phyloP scores from a whole-genome alignment of 2,888 invertebrate genomes.

The Norana najaformis region DNA sequence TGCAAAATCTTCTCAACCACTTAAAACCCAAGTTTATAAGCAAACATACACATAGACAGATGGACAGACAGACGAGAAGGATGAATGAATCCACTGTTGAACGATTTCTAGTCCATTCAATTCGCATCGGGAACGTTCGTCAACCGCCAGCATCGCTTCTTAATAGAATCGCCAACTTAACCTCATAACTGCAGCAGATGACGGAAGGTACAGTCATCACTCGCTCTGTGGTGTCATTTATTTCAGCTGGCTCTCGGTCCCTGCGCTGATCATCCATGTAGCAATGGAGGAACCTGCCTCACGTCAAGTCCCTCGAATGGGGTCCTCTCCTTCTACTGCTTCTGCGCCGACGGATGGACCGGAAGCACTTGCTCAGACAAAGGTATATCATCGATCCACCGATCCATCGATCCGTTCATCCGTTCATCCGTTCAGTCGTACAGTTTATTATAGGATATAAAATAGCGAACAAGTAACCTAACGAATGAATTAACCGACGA shows the following conservation, averaged over 20 bases:
- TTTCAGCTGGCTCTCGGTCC: conserved; percentile 15
- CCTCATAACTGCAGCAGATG: not conserved
- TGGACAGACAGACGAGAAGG: not conserved
- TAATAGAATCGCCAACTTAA: not conserved
- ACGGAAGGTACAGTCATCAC: not conserved
- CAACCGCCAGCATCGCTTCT: not conserved
- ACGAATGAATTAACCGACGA: no score
- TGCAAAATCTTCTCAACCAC: not conserved
- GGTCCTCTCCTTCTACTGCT: conserved; percentile 47
- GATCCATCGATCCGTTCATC: not conserved
- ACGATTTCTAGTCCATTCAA: no score
- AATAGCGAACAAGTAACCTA: not conserved
- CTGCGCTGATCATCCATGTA: conserved; percentile 52
- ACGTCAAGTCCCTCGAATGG: conserved; percentile 20
- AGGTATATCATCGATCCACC: conserved; percentile 45
- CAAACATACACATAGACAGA: not conserved
- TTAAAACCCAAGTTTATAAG: not conserved
- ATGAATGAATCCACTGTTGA: no score
- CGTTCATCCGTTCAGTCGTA: not conserved
- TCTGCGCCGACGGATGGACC: conserved; percentile 52
- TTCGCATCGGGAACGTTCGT: no score
- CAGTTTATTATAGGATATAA: no score
- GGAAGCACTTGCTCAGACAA: conserved; percentile 48
- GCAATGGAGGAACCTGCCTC: conserved; percentile 52
- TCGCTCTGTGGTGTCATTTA: not conserved